Evolutionary conservation across 1,140 invertebrate genomes (phyloP).

Genomic region (Calosoma granatense): DNA sequence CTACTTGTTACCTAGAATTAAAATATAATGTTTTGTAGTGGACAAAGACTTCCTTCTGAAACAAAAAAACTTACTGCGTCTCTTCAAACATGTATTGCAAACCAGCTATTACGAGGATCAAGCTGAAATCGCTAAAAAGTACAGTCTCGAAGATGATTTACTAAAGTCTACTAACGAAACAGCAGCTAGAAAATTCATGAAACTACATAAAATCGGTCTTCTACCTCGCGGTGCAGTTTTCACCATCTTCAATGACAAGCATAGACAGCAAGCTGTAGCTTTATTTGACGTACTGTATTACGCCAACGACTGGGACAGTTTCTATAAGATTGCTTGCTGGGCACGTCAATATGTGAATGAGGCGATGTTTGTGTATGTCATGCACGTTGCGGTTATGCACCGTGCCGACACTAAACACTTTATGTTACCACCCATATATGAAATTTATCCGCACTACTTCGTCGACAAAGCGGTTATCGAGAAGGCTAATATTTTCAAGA

Average conservation of each 20-base stretch:
- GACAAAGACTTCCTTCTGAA: constrained; percentile 44
- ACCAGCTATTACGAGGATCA: constrained; percentile 38
- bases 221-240: constrained; percentile 49
- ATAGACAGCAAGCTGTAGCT: constrained; percentile 47
- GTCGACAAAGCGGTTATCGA: constrained; percentile 48
- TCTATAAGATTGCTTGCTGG: constrained; percentile 49
- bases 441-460: constrained; percentile 55
- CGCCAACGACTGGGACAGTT: constrained; percentile 51
- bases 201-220: constrained; percentile 41
- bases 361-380: constrained; percentile 50
- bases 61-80: constrained; percentile 48
- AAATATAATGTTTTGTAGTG: no score
- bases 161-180: constrained; percentile 40
- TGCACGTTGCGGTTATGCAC: constrained; percentile 48
- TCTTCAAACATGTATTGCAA: constrained; percentile 50
- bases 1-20: no score
- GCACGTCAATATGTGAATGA: constrained; percentile 50
- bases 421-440: constrained; percentile 51
- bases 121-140: constrained; percentile 41
- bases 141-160: constrained; percentile 41
- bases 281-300: constrained; percentile 58
- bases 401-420: constrained; percentile 48
- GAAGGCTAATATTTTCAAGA: constrained; percentile 44
- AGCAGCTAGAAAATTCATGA: constrained; percentile 47
- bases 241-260: constrained; percentile 45